Conservation (phyloP, 2,888 invertebrate species). For the Apotomis turbidana region DNA sequence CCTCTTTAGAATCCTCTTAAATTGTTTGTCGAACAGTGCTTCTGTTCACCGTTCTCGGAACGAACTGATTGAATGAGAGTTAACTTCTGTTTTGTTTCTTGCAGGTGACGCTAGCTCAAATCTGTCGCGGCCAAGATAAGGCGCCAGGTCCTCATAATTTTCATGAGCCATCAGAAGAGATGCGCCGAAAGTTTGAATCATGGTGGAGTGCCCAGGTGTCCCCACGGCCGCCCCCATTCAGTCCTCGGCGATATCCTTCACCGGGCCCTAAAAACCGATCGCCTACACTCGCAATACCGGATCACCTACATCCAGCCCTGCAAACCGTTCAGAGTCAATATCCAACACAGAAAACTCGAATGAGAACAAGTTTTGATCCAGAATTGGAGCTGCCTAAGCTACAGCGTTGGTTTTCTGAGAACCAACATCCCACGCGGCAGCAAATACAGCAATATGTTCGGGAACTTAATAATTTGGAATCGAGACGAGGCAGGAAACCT, state of each 20-base stretch:
- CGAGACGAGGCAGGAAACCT: slow-evolving; percentile 95
- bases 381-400: slow-evolving; percentile 97
- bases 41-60: slow-evolving; percentile 58
- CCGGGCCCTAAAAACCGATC: slow-evolving; percentile 82
- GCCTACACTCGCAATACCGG: slow-evolving; percentile 76
- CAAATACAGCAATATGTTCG: slow-evolving; percentile 98
- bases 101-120: slow-evolving; percentile 91
- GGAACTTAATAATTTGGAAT: slow-evolving; percentile 96
- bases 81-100: slow-evolving; percentile 61
- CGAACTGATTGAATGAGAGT: slow-evolving; percentile 55
- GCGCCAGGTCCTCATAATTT: slow-evolving; percentile 85
- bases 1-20: slow-evolving; percentile 81
- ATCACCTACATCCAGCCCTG: slow-evolving; percentile 88
- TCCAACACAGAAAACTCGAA: slow-evolving; percentile 94
- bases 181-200: slow-evolving; percentile 94
- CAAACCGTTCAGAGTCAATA: slow-evolving; percentile 90
- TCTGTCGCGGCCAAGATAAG: slow-evolving; percentile 90
- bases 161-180: slow-evolving; percentile 91
- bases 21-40: slow-evolving; percentile 71
- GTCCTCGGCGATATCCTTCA: slow-evolving; percentile 77
- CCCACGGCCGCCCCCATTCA: slow-evolving; percentile 82
- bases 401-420: slow-evolving; percentile 98
- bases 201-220: slow-evolving; percentile 93
- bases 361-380: slow-evolving; percentile 98
- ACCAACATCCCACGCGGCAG: slow-evolving; percentile 98